These are phyloP conservation scores for Rotaria magnacalcarata DNA, from an alignment of 2,888 invertebrate species.

Conservation along the genomic window DNA sequence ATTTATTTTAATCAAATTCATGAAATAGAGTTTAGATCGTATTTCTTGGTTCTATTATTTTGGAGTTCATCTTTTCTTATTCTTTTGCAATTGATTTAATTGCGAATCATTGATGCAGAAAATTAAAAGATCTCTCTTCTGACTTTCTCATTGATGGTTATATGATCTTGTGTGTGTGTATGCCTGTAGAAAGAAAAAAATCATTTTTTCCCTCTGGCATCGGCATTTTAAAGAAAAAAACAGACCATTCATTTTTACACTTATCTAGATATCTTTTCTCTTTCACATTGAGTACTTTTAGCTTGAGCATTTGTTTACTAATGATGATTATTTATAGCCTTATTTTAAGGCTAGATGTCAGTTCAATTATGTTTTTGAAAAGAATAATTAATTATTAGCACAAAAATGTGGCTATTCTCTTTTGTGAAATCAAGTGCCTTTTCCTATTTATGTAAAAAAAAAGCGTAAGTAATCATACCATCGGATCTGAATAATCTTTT, in stretches of 20 bases:
- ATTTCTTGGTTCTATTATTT: neutral
- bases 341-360: neutral
- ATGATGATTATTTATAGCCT: neutral
- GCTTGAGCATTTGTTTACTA: neutral
- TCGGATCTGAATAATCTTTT: neutral
- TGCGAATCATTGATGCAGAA: neutral
- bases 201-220: too few relatives aligned
- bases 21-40: neutral
- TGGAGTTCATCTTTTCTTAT: neutral
- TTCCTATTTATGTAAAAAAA: too few relatives aligned
- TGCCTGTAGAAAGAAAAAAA: too few relatives aligned
- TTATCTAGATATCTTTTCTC: too few relatives aligned
- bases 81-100: neutral
- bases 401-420: neutral
- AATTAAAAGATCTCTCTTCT: neutral
- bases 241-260: too few relatives aligned
- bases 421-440: too few relatives aligned
- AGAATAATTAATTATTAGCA: neutral
- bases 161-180: neutral
- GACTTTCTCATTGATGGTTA: neutral
- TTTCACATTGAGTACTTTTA: too few relatives aligned
- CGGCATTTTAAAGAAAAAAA: too few relatives aligned
- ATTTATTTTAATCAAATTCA: neutral
- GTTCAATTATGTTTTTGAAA: neutral
- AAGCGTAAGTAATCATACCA: neutral